phyloP scores from a whole-genome alignment of 2,888 invertebrate genomes.

The Temnothorax ravouxi region DNA sequence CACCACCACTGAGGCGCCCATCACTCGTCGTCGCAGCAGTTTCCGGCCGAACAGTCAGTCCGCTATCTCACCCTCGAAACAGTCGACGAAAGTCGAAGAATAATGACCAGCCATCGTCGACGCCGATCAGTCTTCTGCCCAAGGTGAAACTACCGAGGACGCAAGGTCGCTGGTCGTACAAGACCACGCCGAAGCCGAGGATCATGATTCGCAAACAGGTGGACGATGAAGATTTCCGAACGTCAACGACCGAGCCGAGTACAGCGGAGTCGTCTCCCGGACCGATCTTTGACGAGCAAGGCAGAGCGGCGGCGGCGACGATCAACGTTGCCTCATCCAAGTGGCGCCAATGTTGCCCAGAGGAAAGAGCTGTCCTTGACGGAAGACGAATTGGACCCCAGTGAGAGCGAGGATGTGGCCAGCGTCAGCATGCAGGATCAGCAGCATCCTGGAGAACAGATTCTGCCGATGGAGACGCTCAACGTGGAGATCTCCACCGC shows the following conservation, averaged over 20 bases:
- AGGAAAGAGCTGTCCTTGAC: conserved; percentile 78
- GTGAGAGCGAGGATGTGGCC: conserved; percentile 88
- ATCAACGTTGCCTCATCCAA: conserved; percentile 70
- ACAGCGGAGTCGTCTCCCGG: conserved; percentile 46
- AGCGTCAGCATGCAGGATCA: conserved; percentile 79
- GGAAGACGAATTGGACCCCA: conserved; percentile 90
- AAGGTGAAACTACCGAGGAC: conserved; percentile 94
- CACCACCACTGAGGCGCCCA: conserved; percentile 82
- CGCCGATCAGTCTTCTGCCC: conserved; percentile 88
- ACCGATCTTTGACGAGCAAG: conserved; percentile 55
- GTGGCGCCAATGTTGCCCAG: conserved; percentile 65
- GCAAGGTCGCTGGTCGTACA: conserved; percentile 96
- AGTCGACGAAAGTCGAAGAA: conserved; percentile 69
- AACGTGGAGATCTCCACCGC: conserved; percentile 96
- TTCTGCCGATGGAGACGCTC: conserved; percentile 91
- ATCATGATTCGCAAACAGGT: conserved; percentile 92
- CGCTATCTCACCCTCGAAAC: conserved; percentile 85
- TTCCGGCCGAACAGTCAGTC: conserved; percentile 90
- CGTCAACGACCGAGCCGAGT: conserved; percentile 71
- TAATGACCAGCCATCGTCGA: conserved; percentile 62
- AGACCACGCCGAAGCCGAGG: conserved; percentile 95
- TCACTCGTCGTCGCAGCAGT: conserved; percentile 87
- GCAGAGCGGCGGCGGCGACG: conserved; percentile 84
- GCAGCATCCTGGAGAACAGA: conserved; percentile 84
- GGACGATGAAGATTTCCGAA: conserved; percentile 80